Evolutionary conservation across 2,797 vertebrate genomes (phyloP).

Genomic region (Ficedula albicollis): DNA sequence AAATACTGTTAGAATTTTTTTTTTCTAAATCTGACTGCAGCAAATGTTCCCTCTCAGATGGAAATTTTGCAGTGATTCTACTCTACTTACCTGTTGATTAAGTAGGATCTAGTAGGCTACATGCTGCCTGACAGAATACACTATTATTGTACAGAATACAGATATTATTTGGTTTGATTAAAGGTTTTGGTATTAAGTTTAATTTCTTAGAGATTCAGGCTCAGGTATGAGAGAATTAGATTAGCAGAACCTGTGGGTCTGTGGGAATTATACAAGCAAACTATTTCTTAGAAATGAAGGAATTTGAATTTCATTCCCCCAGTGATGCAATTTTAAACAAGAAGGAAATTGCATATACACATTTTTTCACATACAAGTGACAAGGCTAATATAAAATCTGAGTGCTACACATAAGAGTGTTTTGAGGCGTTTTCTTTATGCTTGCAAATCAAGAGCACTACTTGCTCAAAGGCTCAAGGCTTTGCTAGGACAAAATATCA

Average conservation of each 20-base stretch:
- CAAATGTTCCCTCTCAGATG: background rate
- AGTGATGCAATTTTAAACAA: background rate
- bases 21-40: background rate
- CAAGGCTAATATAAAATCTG: background rate
- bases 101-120: background rate
- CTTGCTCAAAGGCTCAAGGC: background rate
- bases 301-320: background rate
- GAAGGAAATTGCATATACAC: background rate
- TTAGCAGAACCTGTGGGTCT: background rate
- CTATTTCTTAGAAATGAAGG: background rate
- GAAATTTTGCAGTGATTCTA: background rate
- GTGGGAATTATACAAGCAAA: background rate
- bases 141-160: background rate
- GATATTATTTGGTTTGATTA: background rate
- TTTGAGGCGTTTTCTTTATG: background rate
- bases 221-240: background rate
- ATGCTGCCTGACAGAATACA: background rate
- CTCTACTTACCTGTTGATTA: background rate
- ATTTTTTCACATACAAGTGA: background rate
- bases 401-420: background rate
- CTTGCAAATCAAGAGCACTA: background rate
- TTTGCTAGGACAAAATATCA: background rate
- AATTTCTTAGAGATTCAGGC: background rate
- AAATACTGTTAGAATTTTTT: background rate
- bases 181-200: background rate